A percentile compares a stretch with the other conserved stretches of the same genome.
Evolutionary conservation across 1,140 invertebrate genomes (phyloP).

Genomic region (Trichoplusia ni): DNA sequence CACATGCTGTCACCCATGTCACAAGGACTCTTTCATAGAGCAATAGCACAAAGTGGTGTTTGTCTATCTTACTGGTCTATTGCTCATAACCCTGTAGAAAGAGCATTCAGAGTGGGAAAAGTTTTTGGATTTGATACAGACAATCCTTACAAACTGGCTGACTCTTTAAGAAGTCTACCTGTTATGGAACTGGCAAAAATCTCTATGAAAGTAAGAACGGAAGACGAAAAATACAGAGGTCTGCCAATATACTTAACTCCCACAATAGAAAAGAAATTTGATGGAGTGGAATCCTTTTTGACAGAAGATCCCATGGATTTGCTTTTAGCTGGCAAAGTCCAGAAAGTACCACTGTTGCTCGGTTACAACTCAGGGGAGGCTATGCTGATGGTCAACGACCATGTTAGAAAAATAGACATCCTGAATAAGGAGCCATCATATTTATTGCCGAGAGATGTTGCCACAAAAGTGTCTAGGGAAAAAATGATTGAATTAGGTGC

Average conservation of each 20-base stretch:
- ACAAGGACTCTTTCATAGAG: slow-evolving; percentile 81
- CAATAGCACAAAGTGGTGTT: slow-evolving; percentile 85
- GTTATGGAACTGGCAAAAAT: slow-evolving; percentile 61
- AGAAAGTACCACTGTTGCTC: slow-evolving; percentile 83
- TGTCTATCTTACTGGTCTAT: slow-evolving; percentile 82
- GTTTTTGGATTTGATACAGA: slow-evolving; percentile 72
- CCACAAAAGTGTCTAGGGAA: slow-evolving; percentile 42
- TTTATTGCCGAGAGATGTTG: slow-evolving; percentile 67
- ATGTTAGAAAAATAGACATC: slow-evolving; percentile 54
- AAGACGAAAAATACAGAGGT: slow-evolving; percentile 64
- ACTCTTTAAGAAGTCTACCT: slow-evolving; percentile 75
- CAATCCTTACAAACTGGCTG: slow-evolving; percentile 65
- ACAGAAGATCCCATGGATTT: slow-evolving; percentile 64
- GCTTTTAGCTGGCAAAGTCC: slow-evolving; percentile 65
- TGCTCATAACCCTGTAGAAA: slow-evolving; percentile 51
- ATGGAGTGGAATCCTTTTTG: slow-evolving; percentile 63
- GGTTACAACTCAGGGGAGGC: slow-evolving; percentile 84
- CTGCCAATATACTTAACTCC: slow-evolving; percentile 73
- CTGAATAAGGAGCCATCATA: slow-evolving; percentile 61
- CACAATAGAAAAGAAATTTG: slow-evolving; percentile 73
- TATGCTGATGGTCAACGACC: slow-evolving; percentile 61
- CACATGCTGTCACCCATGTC: slow-evolving; percentile 87
- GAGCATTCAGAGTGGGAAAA: slow-evolving; percentile 70
- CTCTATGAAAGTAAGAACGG: slow-evolving; percentile 51
- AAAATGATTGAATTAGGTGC: slow-evolving; percentile 61